These are phyloP conservation scores for Daphoenositta chrysoptera DNA, from an alignment of 2,113 vertebrate genomes.

Conservation along the genomic window DNA sequence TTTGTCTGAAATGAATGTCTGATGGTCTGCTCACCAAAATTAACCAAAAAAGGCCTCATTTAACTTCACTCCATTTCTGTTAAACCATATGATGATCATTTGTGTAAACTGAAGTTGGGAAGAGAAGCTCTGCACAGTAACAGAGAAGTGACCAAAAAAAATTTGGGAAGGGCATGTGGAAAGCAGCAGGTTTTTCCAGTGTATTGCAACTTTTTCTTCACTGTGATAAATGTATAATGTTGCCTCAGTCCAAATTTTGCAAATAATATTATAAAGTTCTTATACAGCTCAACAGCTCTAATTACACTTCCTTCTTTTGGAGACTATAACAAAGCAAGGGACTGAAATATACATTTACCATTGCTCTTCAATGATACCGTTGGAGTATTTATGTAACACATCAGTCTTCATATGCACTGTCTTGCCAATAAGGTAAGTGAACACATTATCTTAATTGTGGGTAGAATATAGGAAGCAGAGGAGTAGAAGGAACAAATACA, in stretches of 20 bases:
- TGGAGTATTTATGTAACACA: neutral
- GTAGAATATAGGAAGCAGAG: neutral
- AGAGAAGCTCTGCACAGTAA: neutral
- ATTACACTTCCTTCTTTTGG: neutral
- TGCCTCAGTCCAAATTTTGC: neutral
- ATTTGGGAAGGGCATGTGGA: fast-evolving
- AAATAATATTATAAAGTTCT: neutral
- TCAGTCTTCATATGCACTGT: neutral
- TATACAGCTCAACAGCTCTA: neutral
- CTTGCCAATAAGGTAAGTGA: neutral
- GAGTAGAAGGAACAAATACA: neutral
- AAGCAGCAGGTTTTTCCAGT: neutral
- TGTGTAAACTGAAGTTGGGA: neutral
- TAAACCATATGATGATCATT: neutral
- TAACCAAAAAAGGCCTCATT: neutral
- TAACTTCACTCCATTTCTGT: neutral
- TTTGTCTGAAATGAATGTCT: neutral
- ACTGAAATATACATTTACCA: neutral
- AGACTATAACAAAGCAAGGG: neutral
- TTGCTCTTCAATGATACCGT: neutral
- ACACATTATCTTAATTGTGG: neutral
- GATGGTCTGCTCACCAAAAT: neutral
- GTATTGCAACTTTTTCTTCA: neutral
- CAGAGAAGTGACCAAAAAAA: neutral
- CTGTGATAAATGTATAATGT: neutral